Evolutionary conservation across 2,797 vertebrate genomes (phyloP).

Genomic region (Oryzias sinensis): DNA sequence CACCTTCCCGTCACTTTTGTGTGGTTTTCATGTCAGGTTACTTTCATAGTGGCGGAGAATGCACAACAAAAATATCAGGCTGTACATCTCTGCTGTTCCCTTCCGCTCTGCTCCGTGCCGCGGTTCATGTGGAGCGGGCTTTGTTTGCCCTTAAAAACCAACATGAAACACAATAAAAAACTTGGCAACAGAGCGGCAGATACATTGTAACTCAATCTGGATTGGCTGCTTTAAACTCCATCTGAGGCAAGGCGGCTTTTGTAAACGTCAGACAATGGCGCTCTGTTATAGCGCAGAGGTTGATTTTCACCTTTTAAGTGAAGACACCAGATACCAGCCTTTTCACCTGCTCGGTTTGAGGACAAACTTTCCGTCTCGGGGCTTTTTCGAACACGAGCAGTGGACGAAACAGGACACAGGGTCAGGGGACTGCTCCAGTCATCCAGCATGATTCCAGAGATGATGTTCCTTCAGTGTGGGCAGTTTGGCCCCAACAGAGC

Average conservation of each 20-base stretch:
- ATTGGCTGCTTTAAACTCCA: conserved; percentile 55
- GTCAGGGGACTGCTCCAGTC: conserved; percentile 17
- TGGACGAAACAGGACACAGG: conserved; percentile 44
- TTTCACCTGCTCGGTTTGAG: conserved; percentile 64
- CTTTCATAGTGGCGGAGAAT: conserved; percentile 44
- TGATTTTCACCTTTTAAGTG: conserved; percentile 71
- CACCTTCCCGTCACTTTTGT: conserved; percentile 40
- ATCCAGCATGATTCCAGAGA: not conserved
- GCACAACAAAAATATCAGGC: conserved; percentile 44
- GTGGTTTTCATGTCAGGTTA: conserved; percentile 47
- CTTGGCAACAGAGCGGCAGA: conserved; percentile 45
- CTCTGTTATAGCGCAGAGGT: conserved; percentile 70
- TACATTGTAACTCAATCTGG: conserved; percentile 53
- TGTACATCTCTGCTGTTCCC: conserved; percentile 54
- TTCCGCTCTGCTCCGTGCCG: conserved; percentile 47
- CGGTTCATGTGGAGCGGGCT: conserved; percentile 50
- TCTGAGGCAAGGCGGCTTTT: conserved; percentile 62
- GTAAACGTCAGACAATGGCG: conserved; percentile 68
- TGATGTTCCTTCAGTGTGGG: too few species aligned
- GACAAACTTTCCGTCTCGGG: conserved; percentile 65
- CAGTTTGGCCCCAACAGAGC: too few species aligned
- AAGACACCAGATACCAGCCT: conserved; percentile 68
- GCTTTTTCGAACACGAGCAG: conserved; percentile 44
- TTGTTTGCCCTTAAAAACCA: conserved; percentile 53
- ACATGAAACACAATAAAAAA: conserved; percentile 58